phyloP scores from a whole-genome alignment of 2,113 vertebrate genomes.

The Notothenia coriiceps region DNA sequence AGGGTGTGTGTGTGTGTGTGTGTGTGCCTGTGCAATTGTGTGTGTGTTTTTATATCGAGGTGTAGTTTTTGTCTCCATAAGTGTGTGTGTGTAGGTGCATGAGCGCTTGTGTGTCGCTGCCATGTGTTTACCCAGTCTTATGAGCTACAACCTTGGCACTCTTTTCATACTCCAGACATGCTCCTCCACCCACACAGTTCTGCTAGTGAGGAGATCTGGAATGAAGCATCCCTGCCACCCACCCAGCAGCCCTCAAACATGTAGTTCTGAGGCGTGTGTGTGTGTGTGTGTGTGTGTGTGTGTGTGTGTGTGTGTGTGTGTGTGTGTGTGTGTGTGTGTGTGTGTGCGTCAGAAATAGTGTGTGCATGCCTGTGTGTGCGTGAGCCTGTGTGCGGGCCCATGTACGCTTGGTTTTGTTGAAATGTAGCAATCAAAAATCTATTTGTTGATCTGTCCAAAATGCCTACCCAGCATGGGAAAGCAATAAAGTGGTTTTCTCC shows the following conservation, averaged over 20 bases:
- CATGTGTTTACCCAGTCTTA: constrained; percentile 72
- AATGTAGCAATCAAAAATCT: constrained; percentile 57
- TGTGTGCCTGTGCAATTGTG: not conserved
- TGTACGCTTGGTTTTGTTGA: constrained; percentile 15
- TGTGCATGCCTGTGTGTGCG: constrained; percentile 17
- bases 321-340: constrained; percentile 26
- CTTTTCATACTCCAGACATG: constrained; percentile 75
- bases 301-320: too few relatives aligned
- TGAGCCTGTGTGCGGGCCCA: not conserved
- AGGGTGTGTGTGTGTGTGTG: not conserved
- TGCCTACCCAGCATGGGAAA: not conserved
- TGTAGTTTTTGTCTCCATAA: constrained; percentile 11
- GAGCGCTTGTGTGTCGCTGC: constrained; percentile 42
- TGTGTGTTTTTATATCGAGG: constrained; percentile 12
- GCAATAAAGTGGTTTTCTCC: constrained; percentile 30
- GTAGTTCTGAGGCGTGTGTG: constrained; percentile 38
- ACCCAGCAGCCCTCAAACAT: constrained; percentile 69
- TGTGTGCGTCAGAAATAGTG: not conserved
- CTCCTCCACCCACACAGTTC: constrained; percentile 74
- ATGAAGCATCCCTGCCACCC: constrained; percentile 64
- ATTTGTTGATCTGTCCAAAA: constrained; percentile 25
- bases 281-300: constrained; percentile 3
- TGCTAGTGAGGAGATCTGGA: constrained; percentile 71
- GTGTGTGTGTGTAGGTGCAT: constrained; percentile 24
- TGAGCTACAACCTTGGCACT: constrained; percentile 76